A percentile compares a stretch with the other conserved stretches of the same genome.
Evolutionary conservation across 1,140 invertebrate genomes (phyloP).

Genomic region (Venturia canescens): DNA sequence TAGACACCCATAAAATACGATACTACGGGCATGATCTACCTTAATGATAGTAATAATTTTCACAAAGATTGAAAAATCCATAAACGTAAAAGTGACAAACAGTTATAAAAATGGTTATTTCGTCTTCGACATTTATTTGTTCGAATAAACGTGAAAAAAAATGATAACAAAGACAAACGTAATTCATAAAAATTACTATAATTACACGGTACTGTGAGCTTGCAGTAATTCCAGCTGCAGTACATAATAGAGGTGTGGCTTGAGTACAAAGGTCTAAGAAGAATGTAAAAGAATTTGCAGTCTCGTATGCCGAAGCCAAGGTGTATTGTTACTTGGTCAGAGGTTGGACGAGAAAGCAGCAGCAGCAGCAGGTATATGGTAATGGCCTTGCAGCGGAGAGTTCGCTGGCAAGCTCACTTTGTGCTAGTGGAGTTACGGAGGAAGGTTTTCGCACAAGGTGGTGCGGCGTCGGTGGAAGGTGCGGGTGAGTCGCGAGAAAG

Average conservation of each 20-base stretch:
- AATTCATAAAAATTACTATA: too few species aligned
- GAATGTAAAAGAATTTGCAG: not conserved
- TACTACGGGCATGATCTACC: too few species aligned
- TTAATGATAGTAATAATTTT: too few species aligned
- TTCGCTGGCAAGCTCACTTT: slow-evolving; percentile 58
- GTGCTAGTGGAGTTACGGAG: slow-evolving; percentile 51
- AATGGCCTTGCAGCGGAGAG: not conserved
- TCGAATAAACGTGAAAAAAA: too few species aligned
- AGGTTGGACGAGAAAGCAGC: not conserved
- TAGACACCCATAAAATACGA: too few species aligned
- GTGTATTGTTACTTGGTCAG: slow-evolving; percentile 26
- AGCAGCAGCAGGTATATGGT: slow-evolving; percentile 1
- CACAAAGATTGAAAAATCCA: too few species aligned
- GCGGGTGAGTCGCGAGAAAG: slow-evolving; percentile 56
- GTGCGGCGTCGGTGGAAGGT: slow-evolving; percentile 52
- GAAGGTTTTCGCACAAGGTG: slow-evolving; percentile 13
- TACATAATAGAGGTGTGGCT: too few species aligned
- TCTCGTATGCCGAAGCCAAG: slow-evolving; percentile 4
- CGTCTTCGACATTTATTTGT: too few species aligned
- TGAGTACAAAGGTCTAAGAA: slow-evolving; percentile 11
- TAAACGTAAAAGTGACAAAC: too few species aligned
- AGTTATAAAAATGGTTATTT: too few species aligned
- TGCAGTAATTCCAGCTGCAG: too few species aligned
- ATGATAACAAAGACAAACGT: too few species aligned
- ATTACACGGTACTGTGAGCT: not conserved